A percentile compares a stretch with the other conserved stretches of the same genome.
These are phyloP conservation scores for Altica lythri DNA, from an alignment of 2,888 invertebrate species.

Conservation along the genomic window DNA sequence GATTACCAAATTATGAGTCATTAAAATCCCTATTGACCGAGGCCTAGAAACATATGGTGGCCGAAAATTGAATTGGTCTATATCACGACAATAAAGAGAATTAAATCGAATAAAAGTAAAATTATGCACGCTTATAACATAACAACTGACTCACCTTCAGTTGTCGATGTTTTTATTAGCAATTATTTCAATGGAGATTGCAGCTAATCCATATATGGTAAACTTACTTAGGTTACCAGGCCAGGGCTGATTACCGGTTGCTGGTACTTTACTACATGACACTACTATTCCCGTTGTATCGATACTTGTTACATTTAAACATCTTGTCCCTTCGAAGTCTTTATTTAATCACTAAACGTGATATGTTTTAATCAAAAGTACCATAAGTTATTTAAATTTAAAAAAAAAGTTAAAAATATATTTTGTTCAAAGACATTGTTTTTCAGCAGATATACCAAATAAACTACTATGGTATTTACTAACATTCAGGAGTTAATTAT, in stretches of 20 bases:
- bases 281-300: background rate
- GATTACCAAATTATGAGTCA: background rate
- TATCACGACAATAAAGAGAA: slow-evolving; percentile 3
- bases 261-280: background rate
- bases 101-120: slow-evolving; percentile 8
- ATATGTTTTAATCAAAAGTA: no score
- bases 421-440: no score
- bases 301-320: background rate
- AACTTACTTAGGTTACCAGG: slow-evolving; percentile 37
- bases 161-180: slow-evolving; percentile 24
- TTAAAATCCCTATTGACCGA: background rate
- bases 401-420: no score
- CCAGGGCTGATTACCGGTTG: slow-evolving; percentile 32
- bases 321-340: slow-evolving; percentile 2
- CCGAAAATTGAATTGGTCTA: slow-evolving; percentile 24
- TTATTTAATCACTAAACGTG: no score
- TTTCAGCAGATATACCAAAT: no score
- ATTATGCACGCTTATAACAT: slow-evolving; percentile 10
- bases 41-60: slow-evolving; percentile 16
- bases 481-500: no score
- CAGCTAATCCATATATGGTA: slow-evolving; percentile 34
- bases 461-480: no score
- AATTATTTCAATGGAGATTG: slow-evolving; percentile 26
- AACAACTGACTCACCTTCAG: slow-evolving; percentile 33
- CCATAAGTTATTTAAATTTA: no score